These are phyloP conservation scores for Pseudomyrmex concolor DNA, from an alignment of 1,140 invertebrate species.

Conservation along the genomic window DNA sequence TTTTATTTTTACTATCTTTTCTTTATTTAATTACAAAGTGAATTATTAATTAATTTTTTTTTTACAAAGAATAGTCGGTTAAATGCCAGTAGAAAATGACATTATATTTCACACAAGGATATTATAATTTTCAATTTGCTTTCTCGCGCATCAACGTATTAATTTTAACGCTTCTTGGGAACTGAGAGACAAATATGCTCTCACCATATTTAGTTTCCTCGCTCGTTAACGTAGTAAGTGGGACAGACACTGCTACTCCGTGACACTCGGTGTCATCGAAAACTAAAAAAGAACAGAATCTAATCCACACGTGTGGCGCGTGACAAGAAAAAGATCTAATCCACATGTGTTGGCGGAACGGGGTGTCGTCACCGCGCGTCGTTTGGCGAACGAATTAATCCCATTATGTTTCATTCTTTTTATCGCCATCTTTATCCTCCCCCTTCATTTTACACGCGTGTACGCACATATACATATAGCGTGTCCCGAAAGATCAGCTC, in stretches of 20 bases:
- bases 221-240: constrained; percentile 23
- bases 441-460: not conserved
- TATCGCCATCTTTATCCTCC: not conserved
- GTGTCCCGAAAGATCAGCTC: not conserved
- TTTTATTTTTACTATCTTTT: too few species aligned
- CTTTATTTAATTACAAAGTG: too few species aligned
- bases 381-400: constrained; percentile 70
- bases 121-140: too few species aligned
- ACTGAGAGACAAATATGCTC: not conserved
- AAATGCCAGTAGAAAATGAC: too few species aligned
- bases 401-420: constrained; percentile 69
- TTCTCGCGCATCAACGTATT: not conserved
- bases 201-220: not conserved
- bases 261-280: not conserved
- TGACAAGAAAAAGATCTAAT: constrained; percentile 52
- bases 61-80: too few species aligned
- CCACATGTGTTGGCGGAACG: constrained; percentile 28
- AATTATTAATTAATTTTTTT: too few species aligned
- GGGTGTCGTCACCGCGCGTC: constrained; percentile 39
- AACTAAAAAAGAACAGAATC: constrained; percentile 29
- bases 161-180: not conserved
- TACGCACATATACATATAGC: too few species aligned
- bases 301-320: constrained; percentile 33
- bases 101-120: too few species aligned
- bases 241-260: not conserved